Evolutionary conservation across 2,888 invertebrate genomes (phyloP).

Genomic region (Antheraea yamamai): DNA sequence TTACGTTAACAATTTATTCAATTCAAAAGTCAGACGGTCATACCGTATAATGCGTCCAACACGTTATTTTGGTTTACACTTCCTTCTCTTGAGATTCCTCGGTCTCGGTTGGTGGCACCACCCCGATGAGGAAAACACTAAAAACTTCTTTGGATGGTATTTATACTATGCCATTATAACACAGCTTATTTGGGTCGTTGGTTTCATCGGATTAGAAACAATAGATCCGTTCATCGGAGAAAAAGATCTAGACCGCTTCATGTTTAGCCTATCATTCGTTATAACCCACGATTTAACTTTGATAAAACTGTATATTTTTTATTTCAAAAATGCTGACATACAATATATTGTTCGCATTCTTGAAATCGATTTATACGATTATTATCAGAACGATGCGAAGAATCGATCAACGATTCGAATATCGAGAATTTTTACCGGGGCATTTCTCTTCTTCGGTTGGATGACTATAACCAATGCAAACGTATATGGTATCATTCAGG

Average conservation of each 20-base stretch:
- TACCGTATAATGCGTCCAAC: slow-evolving; percentile 42
- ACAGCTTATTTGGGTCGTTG: slow-evolving; percentile 67
- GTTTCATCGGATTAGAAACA: slow-evolving; percentile 74
- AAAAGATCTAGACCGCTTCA: slow-evolving; percentile 72
- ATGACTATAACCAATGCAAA: slow-evolving; percentile 68
- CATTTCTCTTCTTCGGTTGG: slow-evolving; percentile 74
- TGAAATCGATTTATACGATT: slow-evolving; percentile 61
- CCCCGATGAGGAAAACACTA: slow-evolving; percentile 62
- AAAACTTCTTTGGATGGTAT: slow-evolving; percentile 67
- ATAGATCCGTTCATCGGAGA: slow-evolving; percentile 74
- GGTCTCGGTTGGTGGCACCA: slow-evolving; percentile 78
- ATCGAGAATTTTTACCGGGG: slow-evolving; percentile 58
- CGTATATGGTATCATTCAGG: slow-evolving; percentile 66
- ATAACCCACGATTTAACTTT: slow-evolving; percentile 73
- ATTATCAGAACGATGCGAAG: slow-evolving; percentile 62
- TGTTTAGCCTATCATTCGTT: slow-evolving; percentile 76
- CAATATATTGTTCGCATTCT: slow-evolving; percentile 67
- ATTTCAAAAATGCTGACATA: slow-evolving; percentile 66
- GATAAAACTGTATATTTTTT: slow-evolving; percentile 71
- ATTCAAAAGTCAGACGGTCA: slow-evolving; percentile 21
- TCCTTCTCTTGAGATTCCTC: slow-evolving; percentile 59
- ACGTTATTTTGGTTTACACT: slow-evolving; percentile 66
- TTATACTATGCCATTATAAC: slow-evolving; percentile 67
- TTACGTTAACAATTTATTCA: neutral
- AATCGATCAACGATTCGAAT: slow-evolving; percentile 57